Evolutionary conservation across 2,888 invertebrate species (phyloP).

Genomic region (Halictus quadricinctus): DNA sequence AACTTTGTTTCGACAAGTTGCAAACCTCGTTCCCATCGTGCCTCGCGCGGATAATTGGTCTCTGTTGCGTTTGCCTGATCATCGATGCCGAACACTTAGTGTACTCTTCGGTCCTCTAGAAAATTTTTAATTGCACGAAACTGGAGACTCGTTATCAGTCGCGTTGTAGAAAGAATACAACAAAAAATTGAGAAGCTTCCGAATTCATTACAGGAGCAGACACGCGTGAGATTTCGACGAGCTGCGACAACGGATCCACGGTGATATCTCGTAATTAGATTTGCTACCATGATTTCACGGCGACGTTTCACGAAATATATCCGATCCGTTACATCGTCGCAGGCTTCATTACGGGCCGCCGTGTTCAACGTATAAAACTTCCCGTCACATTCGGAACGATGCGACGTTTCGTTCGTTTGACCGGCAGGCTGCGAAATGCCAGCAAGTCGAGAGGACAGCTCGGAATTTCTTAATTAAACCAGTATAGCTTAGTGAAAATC

Average conservation of each 20-base stretch:
- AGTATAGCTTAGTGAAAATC: constrained; percentile 23
- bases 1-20: constrained; percentile 53
- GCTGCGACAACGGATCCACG: neutral
- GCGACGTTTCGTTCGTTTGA: constrained; percentile 1
- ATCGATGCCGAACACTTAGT: neutral
- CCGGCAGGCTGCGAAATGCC: constrained; percentile 25
- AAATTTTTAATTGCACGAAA: neutral
- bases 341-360: neutral
- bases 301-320: neutral
- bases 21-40: constrained; percentile 50
- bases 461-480: constrained; percentile 65
- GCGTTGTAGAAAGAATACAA: neutral
- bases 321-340: neutral
- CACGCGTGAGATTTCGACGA: neutral
- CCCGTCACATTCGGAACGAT: neutral
- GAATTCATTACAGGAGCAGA: too few relatives aligned
- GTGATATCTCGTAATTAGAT: constrained; percentile 4
- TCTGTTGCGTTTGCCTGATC: constrained; percentile 12
- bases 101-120: neutral
- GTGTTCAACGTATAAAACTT: neutral
- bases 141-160: neutral
- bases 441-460: constrained; percentile 2
- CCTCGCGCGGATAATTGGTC: constrained; percentile 20
- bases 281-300: neutral
- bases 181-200: neutral